Evolutionary conservation across 2,113 vertebrate species (phyloP).

Genomic region (Neoarius graeffei): DNA sequence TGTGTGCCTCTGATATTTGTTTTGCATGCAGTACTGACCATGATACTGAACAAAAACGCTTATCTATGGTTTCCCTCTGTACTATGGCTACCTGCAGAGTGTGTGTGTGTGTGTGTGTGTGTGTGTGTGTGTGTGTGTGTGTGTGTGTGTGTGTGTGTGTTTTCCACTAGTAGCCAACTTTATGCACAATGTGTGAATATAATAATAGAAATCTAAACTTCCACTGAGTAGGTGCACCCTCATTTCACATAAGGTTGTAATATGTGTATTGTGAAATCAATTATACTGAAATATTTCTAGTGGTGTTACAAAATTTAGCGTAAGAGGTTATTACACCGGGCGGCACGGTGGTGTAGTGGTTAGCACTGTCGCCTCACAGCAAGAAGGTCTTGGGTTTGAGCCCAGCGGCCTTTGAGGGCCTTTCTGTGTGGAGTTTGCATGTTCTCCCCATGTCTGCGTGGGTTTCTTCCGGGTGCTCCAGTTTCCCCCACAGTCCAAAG

Average conservation of each 20-base stretch:
- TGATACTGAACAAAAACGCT: background rate
- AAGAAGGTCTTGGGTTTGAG: too few species aligned
- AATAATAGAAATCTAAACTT: background rate
- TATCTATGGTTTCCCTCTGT: background rate
- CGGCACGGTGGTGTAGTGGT: too few species aligned
- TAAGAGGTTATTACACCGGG: background rate
- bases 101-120: background rate
- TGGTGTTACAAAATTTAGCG: background rate
- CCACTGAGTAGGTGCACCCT: background rate
- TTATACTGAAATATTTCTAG: background rate
- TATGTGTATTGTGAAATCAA: background rate
- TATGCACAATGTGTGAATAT: background rate
- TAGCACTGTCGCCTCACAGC: too few species aligned
- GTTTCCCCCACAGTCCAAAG: too few species aligned
- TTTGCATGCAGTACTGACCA: background rate
- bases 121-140: too few species aligned
- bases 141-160: too few species aligned
- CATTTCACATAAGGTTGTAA: background rate
- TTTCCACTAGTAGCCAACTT: background rate
- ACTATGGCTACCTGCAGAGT: background rate
- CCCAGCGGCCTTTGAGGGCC: too few species aligned
- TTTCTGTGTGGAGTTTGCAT: too few species aligned
- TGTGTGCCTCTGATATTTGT: background rate
- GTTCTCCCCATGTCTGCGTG: too few species aligned
- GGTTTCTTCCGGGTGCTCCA: too few species aligned